Evolutionary conservation across 2,113 vertebrate genomes (phyloP), one percentile per base, ranked within the genome.

Genomic region (Macaca fascicularis): DNA sequence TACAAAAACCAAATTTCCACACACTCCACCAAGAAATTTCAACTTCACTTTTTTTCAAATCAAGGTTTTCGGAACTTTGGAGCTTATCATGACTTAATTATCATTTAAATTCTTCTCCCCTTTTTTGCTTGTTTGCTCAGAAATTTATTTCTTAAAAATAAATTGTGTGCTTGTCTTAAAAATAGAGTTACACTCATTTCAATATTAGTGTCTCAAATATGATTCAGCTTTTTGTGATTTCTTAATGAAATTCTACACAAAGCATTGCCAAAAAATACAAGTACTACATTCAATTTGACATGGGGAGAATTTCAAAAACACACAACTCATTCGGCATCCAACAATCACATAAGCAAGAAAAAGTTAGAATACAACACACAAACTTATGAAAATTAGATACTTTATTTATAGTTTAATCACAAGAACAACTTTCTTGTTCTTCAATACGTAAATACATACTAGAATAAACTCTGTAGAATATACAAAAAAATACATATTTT

Each of bases 401-500:
- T 99, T 99, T 99, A 99, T 99, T 99, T 98, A 99, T 99, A 98
- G 98, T 97, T 98, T 98, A 98, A 96, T 95, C 96, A 97, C 88
- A 95, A 98, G 98, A 97, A 98, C 97, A 94, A 92, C 97, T 92
- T 97, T 94, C 97, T 98, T 98, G 96, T 96, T 98, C 96, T 97
- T 97, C 97, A 90, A 96, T 96, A 88, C 38, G 99, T 98, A 98
- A 99, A 99, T 99, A 99, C 99, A 98, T 99, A 99, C 98, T 99
- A 99, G 98, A 99, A 99, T 99, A 99, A 98, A 99, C 99, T 99
- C 99, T 99, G 98, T 99, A 94, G 98, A 98, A 99, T 99, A 99
- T 99, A 99, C 98, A 99, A 99, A 99, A 69, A 99, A 99, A 99
- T 99, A 99, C 98, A 99, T 99, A 95, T 98, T 98, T 98, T 98